Evolutionary conservation across 1,140 invertebrate species (phyloP).

Genomic region (Drosophila subobscura): DNA sequence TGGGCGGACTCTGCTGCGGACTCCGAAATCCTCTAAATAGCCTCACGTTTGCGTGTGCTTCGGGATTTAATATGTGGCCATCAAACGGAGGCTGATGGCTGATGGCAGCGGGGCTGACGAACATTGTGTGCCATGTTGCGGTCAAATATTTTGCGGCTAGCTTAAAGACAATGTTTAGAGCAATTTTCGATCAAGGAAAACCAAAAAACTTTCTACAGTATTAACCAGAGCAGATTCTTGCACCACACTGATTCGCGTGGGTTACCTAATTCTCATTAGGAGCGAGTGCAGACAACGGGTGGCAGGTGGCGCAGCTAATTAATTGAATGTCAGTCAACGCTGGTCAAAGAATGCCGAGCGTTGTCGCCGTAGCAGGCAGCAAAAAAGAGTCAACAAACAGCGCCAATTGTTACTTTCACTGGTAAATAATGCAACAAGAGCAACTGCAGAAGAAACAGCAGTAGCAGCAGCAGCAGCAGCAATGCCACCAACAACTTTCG

Average conservation of each 20-base stretch:
- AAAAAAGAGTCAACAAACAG: conserved; percentile 52
- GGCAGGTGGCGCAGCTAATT: conserved; percentile 23
- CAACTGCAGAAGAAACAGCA: too few species aligned
- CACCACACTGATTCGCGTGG: conserved; percentile 1
- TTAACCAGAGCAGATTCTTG: conserved; percentile 3
- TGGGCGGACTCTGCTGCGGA: conserved; percentile 21
- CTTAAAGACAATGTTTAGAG: conserved; percentile 55
- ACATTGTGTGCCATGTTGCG: conserved; percentile 31
- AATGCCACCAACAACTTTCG: conserved; percentile 69
- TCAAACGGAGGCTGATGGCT: conserved; percentile 44
- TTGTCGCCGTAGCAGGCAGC: background rate
- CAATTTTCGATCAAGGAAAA: conserved; percentile 21
- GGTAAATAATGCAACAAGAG: conserved; percentile 66
- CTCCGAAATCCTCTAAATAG: conserved; percentile 35
- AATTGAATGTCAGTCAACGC: conserved; percentile 33
- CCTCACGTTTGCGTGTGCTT: conserved; percentile 51
- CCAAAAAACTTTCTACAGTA: conserved; percentile 63
- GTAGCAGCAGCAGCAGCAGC: conserved; percentile 15
- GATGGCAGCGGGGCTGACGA: conserved; percentile 34
- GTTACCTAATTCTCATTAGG: conserved; percentile 56
- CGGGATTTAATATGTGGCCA: conserved; percentile 63
- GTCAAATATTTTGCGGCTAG: conserved; percentile 38
- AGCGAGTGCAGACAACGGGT: background rate
- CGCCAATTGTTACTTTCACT: conserved; percentile 78
- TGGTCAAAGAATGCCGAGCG: conserved; percentile 50